These are phyloP conservation scores for Geopemphigus sp. DNA, from an alignment of 1,140 invertebrate genomes.

Conservation along the genomic window DNA sequence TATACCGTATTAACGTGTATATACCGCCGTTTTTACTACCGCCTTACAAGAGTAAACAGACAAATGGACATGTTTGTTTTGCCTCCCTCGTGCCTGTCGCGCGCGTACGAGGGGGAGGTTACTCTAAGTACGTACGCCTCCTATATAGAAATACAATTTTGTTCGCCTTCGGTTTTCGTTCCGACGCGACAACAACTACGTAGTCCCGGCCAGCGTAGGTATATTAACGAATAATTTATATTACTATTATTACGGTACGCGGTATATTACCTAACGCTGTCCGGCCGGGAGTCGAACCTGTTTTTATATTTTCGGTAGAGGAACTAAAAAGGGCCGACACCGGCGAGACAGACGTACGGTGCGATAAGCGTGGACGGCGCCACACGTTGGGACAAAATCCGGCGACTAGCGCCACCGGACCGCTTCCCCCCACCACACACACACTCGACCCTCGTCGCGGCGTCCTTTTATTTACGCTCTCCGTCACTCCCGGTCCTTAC, in stretches of 20 bases:
- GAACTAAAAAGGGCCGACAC: constrained; percentile 9
- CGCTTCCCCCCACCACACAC: too few species aligned
- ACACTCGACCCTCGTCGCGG: neutral
- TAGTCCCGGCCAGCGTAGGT: too few species aligned
- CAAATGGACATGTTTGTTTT: constrained; percentile 36
- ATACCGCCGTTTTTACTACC: constrained; percentile 31
- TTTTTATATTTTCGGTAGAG: neutral
- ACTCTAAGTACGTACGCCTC: too few species aligned
- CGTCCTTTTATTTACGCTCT: neutral
- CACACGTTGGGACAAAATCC: constrained; percentile 41
- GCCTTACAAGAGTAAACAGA: constrained; percentile 15
- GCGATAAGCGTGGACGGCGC: constrained; percentile 44
- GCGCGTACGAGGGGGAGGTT: too few species aligned
- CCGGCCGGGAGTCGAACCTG: constrained; percentile 18
- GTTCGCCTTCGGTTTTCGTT: too few species aligned
- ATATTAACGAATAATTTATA: neutral
- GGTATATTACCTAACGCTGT: neutral
- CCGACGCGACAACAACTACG: too few species aligned
- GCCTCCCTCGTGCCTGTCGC: neutral
- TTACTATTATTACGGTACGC: neutral
- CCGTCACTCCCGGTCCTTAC: too few species aligned
- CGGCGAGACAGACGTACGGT: constrained; percentile 11
- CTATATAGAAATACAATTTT: too few species aligned
- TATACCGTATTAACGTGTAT: neutral
- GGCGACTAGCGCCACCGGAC: constrained; percentile 18